A percentile compares a stretch with the other conserved stretches of the same genome.
These are phyloP conservation scores for Squalus acanthias DNA, from an alignment of 2,797 vertebrate genomes.

Conservation along the genomic window DNA sequence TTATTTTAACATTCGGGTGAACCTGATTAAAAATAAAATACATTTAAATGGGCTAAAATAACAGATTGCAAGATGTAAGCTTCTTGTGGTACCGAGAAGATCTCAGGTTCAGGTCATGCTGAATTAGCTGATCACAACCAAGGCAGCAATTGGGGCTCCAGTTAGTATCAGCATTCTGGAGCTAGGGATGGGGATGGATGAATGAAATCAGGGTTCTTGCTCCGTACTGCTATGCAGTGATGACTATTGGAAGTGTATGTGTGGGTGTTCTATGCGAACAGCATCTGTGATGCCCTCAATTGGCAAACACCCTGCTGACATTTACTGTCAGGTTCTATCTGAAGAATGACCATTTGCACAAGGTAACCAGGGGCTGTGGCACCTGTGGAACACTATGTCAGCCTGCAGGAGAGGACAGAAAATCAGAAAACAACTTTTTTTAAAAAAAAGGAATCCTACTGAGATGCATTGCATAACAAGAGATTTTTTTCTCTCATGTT, in stretches of 20 bases:
- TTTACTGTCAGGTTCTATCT: not conserved
- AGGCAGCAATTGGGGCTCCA: not conserved
- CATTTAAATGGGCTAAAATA: not conserved
- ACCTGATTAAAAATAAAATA: not conserved
- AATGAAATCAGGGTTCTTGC: not conserved
- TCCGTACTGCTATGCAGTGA: not conserved
- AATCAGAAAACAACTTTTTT: not conserved
- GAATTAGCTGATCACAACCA: not conserved
- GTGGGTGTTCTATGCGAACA: not conserved
- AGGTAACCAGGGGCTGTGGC: not conserved
- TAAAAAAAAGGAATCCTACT: not conserved
- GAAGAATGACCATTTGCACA: not conserved
- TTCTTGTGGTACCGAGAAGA: not conserved
- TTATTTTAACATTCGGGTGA: not conserved
- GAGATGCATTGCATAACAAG: not conserved
- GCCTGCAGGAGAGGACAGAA: not conserved
- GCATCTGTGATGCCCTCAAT: not conserved
- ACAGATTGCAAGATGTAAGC: not conserved
- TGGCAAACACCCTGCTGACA: not conserved
- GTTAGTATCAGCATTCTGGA: not conserved
- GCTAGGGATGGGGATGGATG: not conserved
- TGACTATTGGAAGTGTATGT: not conserved
- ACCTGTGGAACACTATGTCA: not conserved
- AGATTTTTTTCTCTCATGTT: not conserved
- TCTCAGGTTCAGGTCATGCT: not conserved